Evolutionary conservation across 2,888 invertebrate genomes (phyloP).

Genomic region (Aquatica leii): DNA sequence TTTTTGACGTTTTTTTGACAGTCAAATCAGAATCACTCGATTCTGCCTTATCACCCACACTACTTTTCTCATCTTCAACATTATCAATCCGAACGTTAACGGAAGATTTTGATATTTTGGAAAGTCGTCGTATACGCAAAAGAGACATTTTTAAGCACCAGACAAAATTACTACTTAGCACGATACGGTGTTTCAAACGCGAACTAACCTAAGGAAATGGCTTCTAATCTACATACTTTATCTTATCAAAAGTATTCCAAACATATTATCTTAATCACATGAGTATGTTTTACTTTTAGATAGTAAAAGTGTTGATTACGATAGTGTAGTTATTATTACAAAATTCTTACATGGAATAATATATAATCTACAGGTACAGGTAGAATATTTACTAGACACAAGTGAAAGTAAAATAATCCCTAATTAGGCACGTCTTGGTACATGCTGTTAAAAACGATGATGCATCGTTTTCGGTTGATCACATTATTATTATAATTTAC

Average conservation of each 20-base stretch:
- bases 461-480: too few relatives aligned
- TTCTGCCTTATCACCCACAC: background rate
- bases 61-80: background rate
- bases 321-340: too few relatives aligned
- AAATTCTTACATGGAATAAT: too few relatives aligned
- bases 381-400: too few relatives aligned
- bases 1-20: too few relatives aligned
- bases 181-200: background rate
- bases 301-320: background rate
- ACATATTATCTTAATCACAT: constrained; percentile 22
- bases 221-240: constrained; percentile 21
- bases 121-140: constrained; percentile 22
- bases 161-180: constrained; percentile 2
- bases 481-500: too few relatives aligned
- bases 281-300: constrained; percentile 8
- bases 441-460: too few relatives aligned
- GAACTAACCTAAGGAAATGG: constrained; percentile 1
- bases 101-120: constrained; percentile 19
- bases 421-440: too few relatives aligned
- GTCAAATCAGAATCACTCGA: too few relatives aligned
- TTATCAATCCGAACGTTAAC: constrained; percentile 6
- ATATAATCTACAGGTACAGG: too few relatives aligned
- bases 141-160: constrained; percentile 19
- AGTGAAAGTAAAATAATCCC: too few relatives aligned
- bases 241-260: constrained; percentile 27